These are phyloP conservation scores for Dasypogon diadema DNA, from an alignment of 2,888 invertebrate genomes.

Conservation along the genomic window DNA sequence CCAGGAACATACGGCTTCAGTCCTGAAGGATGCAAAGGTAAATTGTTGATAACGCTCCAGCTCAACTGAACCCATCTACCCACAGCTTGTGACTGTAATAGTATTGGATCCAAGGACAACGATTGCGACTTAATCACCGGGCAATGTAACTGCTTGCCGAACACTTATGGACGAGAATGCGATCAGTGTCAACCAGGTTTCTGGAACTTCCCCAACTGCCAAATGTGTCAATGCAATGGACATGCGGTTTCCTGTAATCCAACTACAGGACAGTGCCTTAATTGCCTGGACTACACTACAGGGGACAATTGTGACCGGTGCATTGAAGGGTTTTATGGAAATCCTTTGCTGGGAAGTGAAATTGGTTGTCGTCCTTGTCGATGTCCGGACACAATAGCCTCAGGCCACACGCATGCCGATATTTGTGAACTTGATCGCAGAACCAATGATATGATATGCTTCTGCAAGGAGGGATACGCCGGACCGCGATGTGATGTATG, in stretches of 20 bases:
- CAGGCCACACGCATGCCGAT: slow-evolving; percentile 89
- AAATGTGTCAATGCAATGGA: slow-evolving; percentile 95
- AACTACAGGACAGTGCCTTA: slow-evolving; percentile 86
- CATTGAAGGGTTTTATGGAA: slow-evolving; percentile 92
- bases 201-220: slow-evolving; percentile 97
- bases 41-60: slow-evolving; percentile 52
- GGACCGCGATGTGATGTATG: slow-evolving; percentile 93
- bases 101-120: slow-evolving; percentile 93
- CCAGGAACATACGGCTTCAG: slow-evolving; percentile 96
- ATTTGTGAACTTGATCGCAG: slow-evolving; percentile 86
- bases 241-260: slow-evolving; percentile 96
- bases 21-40: slow-evolving; percentile 90
- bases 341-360: slow-evolving; percentile 89
- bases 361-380: slow-evolving; percentile 95
- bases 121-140: slow-evolving; percentile 93
- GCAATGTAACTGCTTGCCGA: slow-evolving; percentile 90
- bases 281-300: slow-evolving; percentile 88
- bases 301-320: slow-evolving; percentile 94
- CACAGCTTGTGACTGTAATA: slow-evolving; percentile 92
- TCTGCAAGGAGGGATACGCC: slow-evolving; percentile 88
- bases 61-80: not conserved
- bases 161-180: slow-evolving; percentile 95
- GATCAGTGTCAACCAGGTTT: slow-evolving; percentile 96
- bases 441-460: slow-evolving; percentile 90
- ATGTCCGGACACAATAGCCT: slow-evolving; percentile 88